phyloP scores from a whole-genome alignment of 2,888 invertebrate genomes.

The Nephrotoma flavescens region DNA sequence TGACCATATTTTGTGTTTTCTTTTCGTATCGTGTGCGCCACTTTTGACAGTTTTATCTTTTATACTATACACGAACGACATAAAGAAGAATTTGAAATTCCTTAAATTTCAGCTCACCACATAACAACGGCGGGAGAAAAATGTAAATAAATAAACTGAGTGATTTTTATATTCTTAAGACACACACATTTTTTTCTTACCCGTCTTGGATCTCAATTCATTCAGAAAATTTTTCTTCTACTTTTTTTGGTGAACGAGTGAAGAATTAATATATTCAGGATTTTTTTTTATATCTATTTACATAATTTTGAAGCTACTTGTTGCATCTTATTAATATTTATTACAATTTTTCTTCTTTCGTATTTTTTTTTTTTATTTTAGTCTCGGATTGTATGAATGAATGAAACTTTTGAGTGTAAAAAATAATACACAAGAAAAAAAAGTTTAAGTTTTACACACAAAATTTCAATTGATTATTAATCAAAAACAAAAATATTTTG shows the following conservation, averaged over 20 bases:
- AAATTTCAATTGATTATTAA: not conserved
- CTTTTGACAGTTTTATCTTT: not conserved
- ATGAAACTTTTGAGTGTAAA: not conserved
- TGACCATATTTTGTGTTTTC: not conserved
- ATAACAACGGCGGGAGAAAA: not conserved
- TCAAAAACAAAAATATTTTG: not conserved
- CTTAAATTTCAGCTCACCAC: not conserved
- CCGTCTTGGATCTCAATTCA: not conserved
- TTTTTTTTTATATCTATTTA: constrained; percentile 14
- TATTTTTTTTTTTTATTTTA: constrained; percentile 5
- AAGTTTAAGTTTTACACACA: not conserved
- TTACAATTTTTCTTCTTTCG: not conserved
- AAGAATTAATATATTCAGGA: constrained; percentile 13
- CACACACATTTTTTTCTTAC: not conserved
- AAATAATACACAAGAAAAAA: not conserved
- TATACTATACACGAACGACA: not conserved
- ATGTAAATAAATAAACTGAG: not conserved
- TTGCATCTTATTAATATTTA: constrained; percentile 15
- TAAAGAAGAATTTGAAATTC: not conserved
- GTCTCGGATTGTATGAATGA: not conserved
- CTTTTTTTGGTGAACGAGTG: not conserved
- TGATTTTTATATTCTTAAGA: not conserved
- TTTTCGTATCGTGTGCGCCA: not conserved
- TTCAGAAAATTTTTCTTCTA: not conserved
- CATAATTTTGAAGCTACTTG: constrained; percentile 15